Evolutionary conservation across 2,113 vertebrate genomes (phyloP).

Genomic region (Isichthys henryi): DNA sequence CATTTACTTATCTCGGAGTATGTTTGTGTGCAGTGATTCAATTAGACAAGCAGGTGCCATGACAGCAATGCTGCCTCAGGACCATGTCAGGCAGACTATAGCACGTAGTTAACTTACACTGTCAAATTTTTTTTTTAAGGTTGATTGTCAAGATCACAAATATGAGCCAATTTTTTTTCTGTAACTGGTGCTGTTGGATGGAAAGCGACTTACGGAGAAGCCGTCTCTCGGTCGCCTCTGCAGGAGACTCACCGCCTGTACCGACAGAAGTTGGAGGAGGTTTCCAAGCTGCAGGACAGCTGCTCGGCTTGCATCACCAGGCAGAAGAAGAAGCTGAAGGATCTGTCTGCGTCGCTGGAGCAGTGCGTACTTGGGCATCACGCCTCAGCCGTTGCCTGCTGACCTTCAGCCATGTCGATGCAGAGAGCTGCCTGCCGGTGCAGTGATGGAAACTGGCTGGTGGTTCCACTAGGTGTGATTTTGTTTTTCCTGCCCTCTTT

Average conservation of each 20-base stretch:
- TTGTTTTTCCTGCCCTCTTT: not conserved
- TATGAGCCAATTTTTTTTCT: not conserved
- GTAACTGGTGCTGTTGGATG: not conserved
- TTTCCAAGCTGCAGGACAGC: slow-evolving; percentile 75
- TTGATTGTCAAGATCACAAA: not conserved
- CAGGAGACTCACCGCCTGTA: slow-evolving; percentile 87
- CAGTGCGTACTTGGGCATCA: slow-evolving; percentile 53
- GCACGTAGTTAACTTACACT: not conserved
- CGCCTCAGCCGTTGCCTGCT: not conserved
- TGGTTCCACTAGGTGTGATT: not conserved
- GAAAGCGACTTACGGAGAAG: not conserved
- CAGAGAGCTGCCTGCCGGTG: not conserved
- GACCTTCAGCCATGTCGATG: too few relatives aligned
- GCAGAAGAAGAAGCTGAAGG: slow-evolving; percentile 81
- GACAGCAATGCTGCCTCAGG: not conserved
- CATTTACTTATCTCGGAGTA: too few relatives aligned
- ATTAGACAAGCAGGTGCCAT: not conserved
- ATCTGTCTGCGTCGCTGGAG: slow-evolving; percentile 62
- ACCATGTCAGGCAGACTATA: not conserved
- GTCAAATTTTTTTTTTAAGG: not conserved
- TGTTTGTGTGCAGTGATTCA: not conserved
- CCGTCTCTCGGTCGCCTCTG: not conserved
- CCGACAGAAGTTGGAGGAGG: slow-evolving; percentile 84
- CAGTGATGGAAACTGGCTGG: not conserved
- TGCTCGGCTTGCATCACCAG: slow-evolving; percentile 71